Percentiles rank a stretch among this genome's conserved stretches.
phyloP scores from a whole-genome alignment of 2,113 vertebrate genomes.

The Rallus limicola region DNA sequence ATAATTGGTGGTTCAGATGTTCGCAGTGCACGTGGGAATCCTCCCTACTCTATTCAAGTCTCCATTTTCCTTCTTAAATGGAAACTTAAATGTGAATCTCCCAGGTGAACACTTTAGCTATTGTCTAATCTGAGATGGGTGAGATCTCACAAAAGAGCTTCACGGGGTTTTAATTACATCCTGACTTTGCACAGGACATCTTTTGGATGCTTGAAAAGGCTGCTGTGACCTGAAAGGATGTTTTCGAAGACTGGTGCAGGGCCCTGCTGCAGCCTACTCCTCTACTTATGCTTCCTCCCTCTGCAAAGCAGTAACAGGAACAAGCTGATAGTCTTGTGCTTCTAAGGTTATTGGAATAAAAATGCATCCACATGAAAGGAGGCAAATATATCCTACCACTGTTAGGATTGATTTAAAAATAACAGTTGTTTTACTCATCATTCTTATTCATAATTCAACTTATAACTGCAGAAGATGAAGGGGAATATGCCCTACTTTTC shows the following conservation, averaged over 20 bases:
- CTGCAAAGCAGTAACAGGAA: not conserved
- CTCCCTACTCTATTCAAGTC: not conserved
- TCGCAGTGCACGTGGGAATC: not conserved
- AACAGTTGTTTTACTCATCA: not conserved
- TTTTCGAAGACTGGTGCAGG: not conserved
- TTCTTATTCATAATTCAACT: conserved; percentile 16
- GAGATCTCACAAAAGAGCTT: not conserved
- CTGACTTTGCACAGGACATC: not conserved
- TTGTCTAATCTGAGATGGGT: not conserved
- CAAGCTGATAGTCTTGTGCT: not conserved
- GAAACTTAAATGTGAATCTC: not conserved
- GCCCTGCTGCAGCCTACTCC: not conserved
- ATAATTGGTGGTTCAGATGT: conserved; percentile 7
- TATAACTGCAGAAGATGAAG: not conserved
- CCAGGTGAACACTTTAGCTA: not conserved
- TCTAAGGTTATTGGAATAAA: not conserved
- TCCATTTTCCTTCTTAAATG: not conserved
- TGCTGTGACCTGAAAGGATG: not conserved
- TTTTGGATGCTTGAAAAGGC: not conserved
- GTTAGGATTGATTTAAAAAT: not conserved
- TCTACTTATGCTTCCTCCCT: not conserved
- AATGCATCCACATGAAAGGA: not conserved
- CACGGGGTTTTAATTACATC: not conserved
- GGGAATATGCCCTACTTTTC: conserved; percentile 1
- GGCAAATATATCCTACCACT: not conserved